Evolutionary conservation across 2,113 vertebrate genomes (phyloP), one percentile per base, ranked within the genome.

Genomic region (Scytalopus superciliaris): DNA sequence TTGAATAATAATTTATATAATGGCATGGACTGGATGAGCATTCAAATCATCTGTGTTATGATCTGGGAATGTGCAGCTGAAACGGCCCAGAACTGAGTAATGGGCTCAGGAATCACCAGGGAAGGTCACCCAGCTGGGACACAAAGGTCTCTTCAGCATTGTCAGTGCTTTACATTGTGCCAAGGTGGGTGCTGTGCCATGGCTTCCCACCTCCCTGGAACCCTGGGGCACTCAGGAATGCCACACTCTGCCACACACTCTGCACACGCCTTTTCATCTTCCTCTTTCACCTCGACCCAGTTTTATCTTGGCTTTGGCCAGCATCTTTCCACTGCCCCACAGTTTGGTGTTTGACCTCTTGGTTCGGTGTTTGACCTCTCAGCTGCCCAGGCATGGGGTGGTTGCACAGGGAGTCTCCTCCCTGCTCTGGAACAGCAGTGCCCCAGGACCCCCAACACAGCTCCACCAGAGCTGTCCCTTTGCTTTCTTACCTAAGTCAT

Each of bases 1-100:
- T 91, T 91, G 92, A 74, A 52, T 79, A 95, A 93, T 97, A 94
- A 97, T 96, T 97, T 92, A 70, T 93, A 60, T 52, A 87, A 89
- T 4, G 83, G 92, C 72, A 49, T 1, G 35, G 77, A 68, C 52
- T 56, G 28, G 82, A 56, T 60, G 83, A 93, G 94, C 70, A 76
- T 94, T 87, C 52, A 16, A 45, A 47, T 77, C 28, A 7, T 8
- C 24, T 0, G 72, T 33, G 90, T 60, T 83, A 37, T 2, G 31
- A 86, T 63, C 67, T 50, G 9, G n/a, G n/a, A 47, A 87, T 31
- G 85, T 94, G 87, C 57, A 88, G 72, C 64, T 18, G 3, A 21
- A 84, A 35, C 6, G 2, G 73, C 56, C 68, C 76, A 35, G 72
- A 4, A 5, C 47, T n/a, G 89, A 77, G 81, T 17, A 9, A n/a